Base-by-base conservation (phyloP, 2,888 invertebrate genomes). In the Amphiduros pacificus region DNA sequence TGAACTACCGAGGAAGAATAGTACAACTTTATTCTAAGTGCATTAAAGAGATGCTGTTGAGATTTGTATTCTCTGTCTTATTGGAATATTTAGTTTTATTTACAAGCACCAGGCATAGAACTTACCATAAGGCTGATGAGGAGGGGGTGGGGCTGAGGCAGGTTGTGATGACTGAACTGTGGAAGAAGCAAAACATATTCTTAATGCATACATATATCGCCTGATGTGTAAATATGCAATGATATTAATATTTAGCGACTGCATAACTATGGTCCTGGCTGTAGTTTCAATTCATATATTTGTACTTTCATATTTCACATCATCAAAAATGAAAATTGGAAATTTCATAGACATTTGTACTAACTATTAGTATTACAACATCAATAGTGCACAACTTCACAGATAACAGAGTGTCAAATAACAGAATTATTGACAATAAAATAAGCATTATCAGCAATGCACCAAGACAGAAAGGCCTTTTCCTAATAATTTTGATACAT, bases 121-220 rank as follows among this genome's bases (percentile, higher is more conserved):
- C 40, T 55, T 40, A 55, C 55, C 55, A 55, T 55, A 55, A 55
- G 55, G 55, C 24, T 53, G 53, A 26, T 40, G 55, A 22, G 54
- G 36, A 31, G 29, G 61, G 32, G 61, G 40, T n/a, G 60, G 41
- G 17, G 60, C 49, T 17, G 48, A 51, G 5, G 40, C 56, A 17
- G 40, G 29, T 11, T 31, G 28, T 9, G 55, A 41, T 11, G 41
- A 17, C 41, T 40, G 41, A 40, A 40, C 41, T 40, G 32, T 28
- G n/a, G 55, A 36, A 40, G 55, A 24, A 55, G 40, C 20, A 5
- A 53, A 5, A 20, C 6, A 11, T 48, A 14, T 20, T 48, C 11
- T 48, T 51, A 26, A 26, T 9, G 20, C 26, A 51, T 9, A 22
- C 5, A 51, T 26, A 48, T 20, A 48, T 11, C 9, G 17, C 36